A percentile compares a stretch with the other conserved stretches of the same genome.
phyloP scores from a whole-genome alignment of 1,140 invertebrate species.

The Drosophila leontia region DNA sequence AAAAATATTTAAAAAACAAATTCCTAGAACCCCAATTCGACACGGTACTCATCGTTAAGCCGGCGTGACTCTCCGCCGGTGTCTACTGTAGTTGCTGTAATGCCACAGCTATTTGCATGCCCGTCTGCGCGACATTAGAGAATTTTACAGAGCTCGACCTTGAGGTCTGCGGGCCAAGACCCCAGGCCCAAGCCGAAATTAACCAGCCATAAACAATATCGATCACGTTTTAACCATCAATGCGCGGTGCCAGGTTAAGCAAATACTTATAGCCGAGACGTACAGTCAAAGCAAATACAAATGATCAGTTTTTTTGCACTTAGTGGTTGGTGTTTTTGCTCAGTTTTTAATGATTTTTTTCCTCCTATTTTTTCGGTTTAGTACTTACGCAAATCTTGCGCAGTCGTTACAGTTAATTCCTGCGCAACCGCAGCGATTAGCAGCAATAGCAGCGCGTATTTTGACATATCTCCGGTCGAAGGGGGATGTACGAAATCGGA shows the following conservation, averaged over 20 bases:
- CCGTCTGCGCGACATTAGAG: slow-evolving; percentile 27
- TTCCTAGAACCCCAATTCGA: background rate
- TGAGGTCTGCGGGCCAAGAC: slow-evolving; percentile 39
- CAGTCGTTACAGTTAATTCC: slow-evolving; percentile 58
- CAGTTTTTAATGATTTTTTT: background rate
- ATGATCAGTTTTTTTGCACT: slow-evolving; percentile 36
- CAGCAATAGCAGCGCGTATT: slow-evolving; percentile 55
- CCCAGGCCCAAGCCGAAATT: slow-evolving; percentile 34
- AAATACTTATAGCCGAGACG: slow-evolving; percentile 31
- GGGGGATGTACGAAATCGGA: slow-evolving; percentile 35
- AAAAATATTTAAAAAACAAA: background rate
- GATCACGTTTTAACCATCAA: slow-evolving; percentile 78
- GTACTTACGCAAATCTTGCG: slow-evolving; percentile 84
- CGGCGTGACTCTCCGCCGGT: background rate
- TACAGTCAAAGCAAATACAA: slow-evolving; percentile 50
- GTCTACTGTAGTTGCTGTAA: slow-evolving; percentile 26
- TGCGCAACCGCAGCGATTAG: slow-evolving; percentile 72
- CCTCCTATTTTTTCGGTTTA: slow-evolving; percentile 19
- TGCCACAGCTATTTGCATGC: slow-evolving; percentile 25
- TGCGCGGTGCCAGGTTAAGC: slow-evolving; percentile 18
- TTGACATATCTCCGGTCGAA: slow-evolving; percentile 51
- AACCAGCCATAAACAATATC: slow-evolving; percentile 56
- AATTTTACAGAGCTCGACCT: slow-evolving; percentile 61
- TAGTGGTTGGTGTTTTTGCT: slow-evolving; percentile 36
- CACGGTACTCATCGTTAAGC: background rate